Conservation (phyloP, 2,113 vertebrate species). For the Oceanodroma tethys region DNA sequence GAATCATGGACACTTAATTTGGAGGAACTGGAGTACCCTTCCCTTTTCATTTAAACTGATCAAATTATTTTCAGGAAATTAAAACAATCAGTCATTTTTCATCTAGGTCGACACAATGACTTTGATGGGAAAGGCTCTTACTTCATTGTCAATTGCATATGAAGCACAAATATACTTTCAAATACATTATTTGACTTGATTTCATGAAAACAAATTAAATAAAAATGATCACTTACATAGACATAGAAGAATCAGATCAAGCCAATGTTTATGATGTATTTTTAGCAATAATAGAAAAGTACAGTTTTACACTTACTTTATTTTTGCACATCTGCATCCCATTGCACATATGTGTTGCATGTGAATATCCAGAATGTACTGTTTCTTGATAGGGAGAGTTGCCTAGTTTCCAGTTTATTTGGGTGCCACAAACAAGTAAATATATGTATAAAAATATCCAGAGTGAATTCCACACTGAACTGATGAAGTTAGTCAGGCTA, state of each 20-base stretch:
- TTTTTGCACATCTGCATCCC: neutral
- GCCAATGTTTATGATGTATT: neutral
- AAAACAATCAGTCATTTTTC: neutral
- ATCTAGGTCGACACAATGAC: neutral
- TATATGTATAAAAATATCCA: neutral
- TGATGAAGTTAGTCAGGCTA: neutral
- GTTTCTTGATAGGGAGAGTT: neutral
- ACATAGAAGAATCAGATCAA: neutral
- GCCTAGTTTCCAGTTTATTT: neutral
- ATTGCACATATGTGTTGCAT: neutral
- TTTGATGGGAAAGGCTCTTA: neutral
- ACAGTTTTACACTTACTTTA: neutral
- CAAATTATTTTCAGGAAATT: neutral
- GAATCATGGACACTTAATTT: neutral
- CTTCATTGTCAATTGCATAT: neutral
- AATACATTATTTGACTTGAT: neutral
- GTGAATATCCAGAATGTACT: neutral
- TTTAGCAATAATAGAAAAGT: neutral
- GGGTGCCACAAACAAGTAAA: neutral
- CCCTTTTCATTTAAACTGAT: neutral
- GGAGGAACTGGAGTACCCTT: neutral
- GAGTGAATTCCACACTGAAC: neutral
- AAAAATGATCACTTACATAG: neutral
- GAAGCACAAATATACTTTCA: neutral
- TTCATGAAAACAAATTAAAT: neutral